Evolutionary conservation across 2,888 invertebrate genomes (phyloP), one percentile per base, ranked within the genome.

Genomic region (Lasioglossum calceatum): DNA sequence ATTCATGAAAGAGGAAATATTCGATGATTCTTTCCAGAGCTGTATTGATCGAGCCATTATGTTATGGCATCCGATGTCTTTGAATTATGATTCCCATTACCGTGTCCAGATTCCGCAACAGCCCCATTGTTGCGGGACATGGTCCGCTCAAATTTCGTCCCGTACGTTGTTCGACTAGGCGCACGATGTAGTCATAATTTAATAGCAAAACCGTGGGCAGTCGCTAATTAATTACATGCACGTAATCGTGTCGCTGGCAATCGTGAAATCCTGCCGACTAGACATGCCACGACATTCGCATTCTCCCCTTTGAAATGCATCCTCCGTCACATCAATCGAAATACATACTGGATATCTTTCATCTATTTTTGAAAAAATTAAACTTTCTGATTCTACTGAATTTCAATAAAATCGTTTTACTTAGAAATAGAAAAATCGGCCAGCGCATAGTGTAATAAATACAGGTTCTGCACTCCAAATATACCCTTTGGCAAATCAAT

Each of bases 171-270:
- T 73, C 73, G 73, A 47, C 86, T 79, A 79, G 75, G 39, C 73
- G 16, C 58, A 79, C 76, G 58, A 74, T 61, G 47, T 47, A 58
- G 70, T 64, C 73, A 54, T 84, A 90, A 90, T 74, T 84, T 79
- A 78, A 88, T 77, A 54, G 44, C 32, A 27, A n/a, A 32, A 5
- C 58, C 73, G 47, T 64, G 81, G 36, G 3, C 27, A 19, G 58
- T 75, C 61, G 61, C 80, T 86, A 85, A 86, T 86, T 84, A 84
- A 84, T 84, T 74, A 58, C 77, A 23, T n/a, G 73, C 77, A 23
- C 58, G 84, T 61, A 84, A 84, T 84, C 84, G 32, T 70, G 74
- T 58, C n/a, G 27, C 36, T 12, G 36, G 54, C 44, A 58, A 77
- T 83, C 42, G 83, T 44, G 54, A 67, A 77, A 77, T 77, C 36